These are phyloP conservation scores for Cataglyphis cursor DNA, from an alignment of 2,888 invertebrate species.

Conservation along the genomic window DNA sequence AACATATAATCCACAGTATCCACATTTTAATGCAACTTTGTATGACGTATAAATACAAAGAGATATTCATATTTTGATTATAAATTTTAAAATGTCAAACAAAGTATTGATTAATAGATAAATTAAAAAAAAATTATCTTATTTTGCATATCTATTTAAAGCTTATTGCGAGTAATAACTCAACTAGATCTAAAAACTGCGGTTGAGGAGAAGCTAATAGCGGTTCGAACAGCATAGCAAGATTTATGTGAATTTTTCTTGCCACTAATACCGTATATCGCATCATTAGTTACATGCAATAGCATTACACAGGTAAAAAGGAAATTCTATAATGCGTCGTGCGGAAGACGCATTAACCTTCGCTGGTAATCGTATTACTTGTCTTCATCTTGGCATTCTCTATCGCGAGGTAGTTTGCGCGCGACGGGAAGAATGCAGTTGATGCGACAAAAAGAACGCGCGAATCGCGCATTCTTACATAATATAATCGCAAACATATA, in stretches of 20 bases:
- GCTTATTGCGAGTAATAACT: neutral
- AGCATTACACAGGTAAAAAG: slow-evolving; percentile 23
- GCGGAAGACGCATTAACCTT: slow-evolving; percentile 69
- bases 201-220: slow-evolving; percentile 1
- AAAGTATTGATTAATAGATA: neutral
- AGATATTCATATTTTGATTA: slow-evolving; percentile 17
- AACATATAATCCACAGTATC: slow-evolving; percentile 36
- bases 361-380: slow-evolving; percentile 42
- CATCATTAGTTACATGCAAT: neutral
- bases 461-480: slow-evolving; percentile 66
- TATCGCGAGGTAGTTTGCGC: slow-evolving; percentile 56
- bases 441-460: slow-evolving; percentile 54
- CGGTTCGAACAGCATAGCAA: slow-evolving; percentile 6
- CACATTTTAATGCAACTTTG: neutral
- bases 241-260: slow-evolving; percentile 2
- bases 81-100: neutral
- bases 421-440: slow-evolving; percentile 70
- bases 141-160: neutral
- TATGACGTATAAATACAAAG: neutral
- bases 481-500: slow-evolving; percentile 60
- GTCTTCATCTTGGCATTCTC: slow-evolving; percentile 64
- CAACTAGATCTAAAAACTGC: slow-evolving; percentile 12
- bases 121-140: neutral
- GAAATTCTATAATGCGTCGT: slow-evolving; percentile 11
- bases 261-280: neutral